Evolutionary conservation across 1,140 invertebrate species (phyloP), one percentile per base, ranked within the genome.

Genomic region (Drosophila cardini): DNA sequence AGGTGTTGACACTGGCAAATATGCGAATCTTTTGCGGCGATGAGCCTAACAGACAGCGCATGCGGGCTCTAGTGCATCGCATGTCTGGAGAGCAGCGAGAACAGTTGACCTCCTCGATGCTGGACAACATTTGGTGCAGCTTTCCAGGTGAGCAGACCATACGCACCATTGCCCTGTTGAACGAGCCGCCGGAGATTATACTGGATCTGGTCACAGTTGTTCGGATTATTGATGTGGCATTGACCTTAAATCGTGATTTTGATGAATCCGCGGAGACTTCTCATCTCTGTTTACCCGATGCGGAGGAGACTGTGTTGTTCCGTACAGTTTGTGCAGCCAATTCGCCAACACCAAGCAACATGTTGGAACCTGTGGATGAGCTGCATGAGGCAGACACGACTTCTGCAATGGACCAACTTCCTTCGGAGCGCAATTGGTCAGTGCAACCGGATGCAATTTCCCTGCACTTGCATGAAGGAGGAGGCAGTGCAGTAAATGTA

Each of bases 21-120:
- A 81, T 92, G 77, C 82, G 86, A 9, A 80, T 92, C 5, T 91
- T 92, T 38, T 91, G 86, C 15, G 91, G 91, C 1, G 91, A 92
- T 42, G 91, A 92, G 13, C 83, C 91, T 0, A 91, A 91, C 45
- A 70, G 91, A 0, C 91, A 92, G 34, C 76, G 91, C 10, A 91
- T 92, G 74, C 83, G 91, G 4, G 68, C 74, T 26, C 53, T 92
- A 8, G 72, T 91, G 0, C 62, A 72, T 1, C 71, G 84, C 15
- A 92, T 92, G 91, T 77, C 45, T 8, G 48, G 48, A 5, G 64
- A 77, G 2, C 82, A 92, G 52, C 68, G 80, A 4, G 71, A 80
- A 16, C 79, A 91, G 15, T 30, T 90, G 13, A 81, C 84, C 10
- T 87, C 89, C 0, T 71, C 75, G 3, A 78, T 82, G 53, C 63